phyloP scores from a whole-genome alignment of 2,888 invertebrate genomes.

The Pandemis heparana region DNA sequence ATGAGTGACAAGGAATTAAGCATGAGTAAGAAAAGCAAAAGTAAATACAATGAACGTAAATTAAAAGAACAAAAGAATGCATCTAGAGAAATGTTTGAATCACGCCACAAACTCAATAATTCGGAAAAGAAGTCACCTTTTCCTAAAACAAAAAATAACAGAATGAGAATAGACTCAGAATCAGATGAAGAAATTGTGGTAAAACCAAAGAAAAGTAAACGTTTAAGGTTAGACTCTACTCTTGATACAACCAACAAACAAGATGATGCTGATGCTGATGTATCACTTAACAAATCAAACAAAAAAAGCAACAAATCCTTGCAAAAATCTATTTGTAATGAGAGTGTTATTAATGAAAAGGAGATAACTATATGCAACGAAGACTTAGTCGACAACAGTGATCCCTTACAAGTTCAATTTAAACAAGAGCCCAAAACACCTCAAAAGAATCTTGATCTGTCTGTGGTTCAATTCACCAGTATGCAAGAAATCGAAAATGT shows the following conservation, averaged over 20 bases:
- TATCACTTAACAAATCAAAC: conserved; percentile 43
- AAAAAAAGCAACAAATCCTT: conserved; percentile 26
- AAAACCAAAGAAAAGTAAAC: conserved; percentile 63
- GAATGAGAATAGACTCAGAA: conserved; percentile 60
- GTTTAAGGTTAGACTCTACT: conserved; percentile 69
- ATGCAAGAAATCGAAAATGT: conserved; percentile 61
- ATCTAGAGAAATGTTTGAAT: conserved; percentile 77
- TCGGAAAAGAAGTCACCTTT: conserved; percentile 51
- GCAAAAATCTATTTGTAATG: conserved; percentile 57
- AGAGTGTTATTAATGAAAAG: conserved; percentile 61
- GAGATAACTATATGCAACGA: conserved; percentile 67
- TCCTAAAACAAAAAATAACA: conserved; percentile 54
- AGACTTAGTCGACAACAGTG: conserved; percentile 52
- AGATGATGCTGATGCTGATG: conserved; percentile 48
- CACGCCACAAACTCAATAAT: conserved; percentile 67
- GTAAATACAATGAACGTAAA: conserved; percentile 75
- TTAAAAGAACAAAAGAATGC: conserved; percentile 75
- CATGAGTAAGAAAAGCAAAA: conserved; percentile 75
- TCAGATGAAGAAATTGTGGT: conserved; percentile 59
- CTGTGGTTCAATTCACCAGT: conserved; percentile 62
- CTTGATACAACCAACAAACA: conserved; percentile 52
- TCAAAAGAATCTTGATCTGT: conserved; percentile 59
- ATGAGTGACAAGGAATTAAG: conserved; percentile 76
- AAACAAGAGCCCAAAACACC: conserved; percentile 74
- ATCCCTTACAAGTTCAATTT: conserved; percentile 64